Evolutionary conservation across 1,140 invertebrate genomes (phyloP).

Genomic region (Triops longicaudatus): DNA sequence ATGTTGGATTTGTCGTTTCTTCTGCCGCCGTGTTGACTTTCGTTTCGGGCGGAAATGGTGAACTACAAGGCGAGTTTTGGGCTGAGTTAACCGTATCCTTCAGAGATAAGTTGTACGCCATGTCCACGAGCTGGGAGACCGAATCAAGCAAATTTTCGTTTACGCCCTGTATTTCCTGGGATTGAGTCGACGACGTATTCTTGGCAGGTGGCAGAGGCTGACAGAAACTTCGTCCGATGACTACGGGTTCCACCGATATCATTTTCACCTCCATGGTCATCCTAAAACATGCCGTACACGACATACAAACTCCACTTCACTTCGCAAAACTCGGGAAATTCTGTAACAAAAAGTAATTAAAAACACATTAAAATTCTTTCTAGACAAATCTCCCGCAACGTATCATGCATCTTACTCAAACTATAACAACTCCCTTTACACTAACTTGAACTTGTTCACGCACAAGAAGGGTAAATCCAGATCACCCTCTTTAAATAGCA

Average conservation of each 20-base stretch:
- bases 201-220: neutral
- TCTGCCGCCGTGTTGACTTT: neutral
- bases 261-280: slow-evolving; percentile 1
- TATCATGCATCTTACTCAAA: no score
- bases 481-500: no score
- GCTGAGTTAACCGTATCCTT: neutral
- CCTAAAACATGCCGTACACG: neutral
- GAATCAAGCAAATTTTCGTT: neutral
- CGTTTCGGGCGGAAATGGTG: neutral
- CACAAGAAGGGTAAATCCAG: no score
- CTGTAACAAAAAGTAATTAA: neutral
- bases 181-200: neutral
- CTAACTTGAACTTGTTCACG: no score
- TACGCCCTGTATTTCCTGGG: neutral
- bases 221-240: neutral
- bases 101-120: neutral
- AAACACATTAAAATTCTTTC: no score
- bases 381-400: no score
- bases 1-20: neutral
- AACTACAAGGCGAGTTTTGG: neutral
- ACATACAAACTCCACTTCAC: neutral
- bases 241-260: neutral
- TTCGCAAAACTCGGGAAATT: neutral
- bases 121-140: neutral
- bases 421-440: no score